Conservation (phyloP, 2,888 invertebrate genomes). For the Callimorpha dominula region DNA sequence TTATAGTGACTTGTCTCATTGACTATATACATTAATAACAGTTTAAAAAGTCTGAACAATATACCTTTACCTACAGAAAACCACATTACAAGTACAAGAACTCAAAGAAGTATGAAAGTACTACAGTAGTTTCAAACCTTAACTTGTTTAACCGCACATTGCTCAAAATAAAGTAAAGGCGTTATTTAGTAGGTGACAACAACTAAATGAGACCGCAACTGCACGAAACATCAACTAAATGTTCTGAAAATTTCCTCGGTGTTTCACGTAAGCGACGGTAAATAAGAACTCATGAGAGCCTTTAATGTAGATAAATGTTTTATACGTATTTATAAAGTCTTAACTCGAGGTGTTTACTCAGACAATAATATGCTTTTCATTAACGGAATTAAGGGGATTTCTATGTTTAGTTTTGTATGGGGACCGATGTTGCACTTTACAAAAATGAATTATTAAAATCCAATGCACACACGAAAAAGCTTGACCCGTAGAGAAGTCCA, state of each 20-base stretch:
- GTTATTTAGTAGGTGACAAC: conserved; percentile 13
- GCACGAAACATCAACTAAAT: conserved; percentile 22
- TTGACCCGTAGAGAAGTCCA: no score
- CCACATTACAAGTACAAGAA: neutral
- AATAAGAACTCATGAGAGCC: neutral
- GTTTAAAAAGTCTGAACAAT: no score
- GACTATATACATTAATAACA: no score
- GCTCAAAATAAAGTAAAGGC: neutral
- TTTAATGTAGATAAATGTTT: neutral
- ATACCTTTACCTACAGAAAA: neutral
- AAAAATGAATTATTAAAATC: no score
- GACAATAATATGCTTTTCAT: neutral
- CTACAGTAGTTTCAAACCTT: neutral
- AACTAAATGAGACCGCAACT: conserved; percentile 22
- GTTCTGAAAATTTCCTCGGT: conserved; percentile 23
- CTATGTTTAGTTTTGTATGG: no score
- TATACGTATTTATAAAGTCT: neutral
- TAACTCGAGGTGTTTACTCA: neutral
- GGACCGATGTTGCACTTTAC: no score
- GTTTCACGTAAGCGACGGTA: conserved; percentile 15
- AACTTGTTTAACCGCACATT: neutral
- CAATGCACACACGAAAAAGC: no score
- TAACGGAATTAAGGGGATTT: neutral
- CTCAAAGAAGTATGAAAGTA: neutral
- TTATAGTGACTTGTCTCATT: no score